Base-by-base conservation (phyloP, 2,888 invertebrate genomes). In the Scotopteryx bipunctaria region DNA sequence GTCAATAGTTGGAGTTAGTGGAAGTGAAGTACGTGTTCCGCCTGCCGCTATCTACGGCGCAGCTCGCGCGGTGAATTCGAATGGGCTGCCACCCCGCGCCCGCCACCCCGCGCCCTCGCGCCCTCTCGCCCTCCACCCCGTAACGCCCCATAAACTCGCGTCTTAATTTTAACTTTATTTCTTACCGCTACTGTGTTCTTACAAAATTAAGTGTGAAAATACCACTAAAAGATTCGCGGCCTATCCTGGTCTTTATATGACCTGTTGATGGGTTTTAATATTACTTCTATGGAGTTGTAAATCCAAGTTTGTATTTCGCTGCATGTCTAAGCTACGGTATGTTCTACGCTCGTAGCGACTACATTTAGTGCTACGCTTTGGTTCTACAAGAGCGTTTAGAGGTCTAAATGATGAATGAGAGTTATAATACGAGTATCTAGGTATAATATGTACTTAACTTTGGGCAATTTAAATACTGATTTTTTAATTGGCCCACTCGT, bases 81-180 rank as follows among this genome's bases (percentile, higher is more conserved):
- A 88, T 88, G 73, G 83, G 77, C 78, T 81, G 66, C 66, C 57
- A 70, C 63, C 57, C 63, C 59, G 38, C 56, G 33, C 63, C 65
- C 56, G 60, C 69, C 61, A 68, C 62, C 61, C 55, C 37, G 66
- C 31, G 21, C 32, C 32, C 32, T 14, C 32, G 5, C 68, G 79
- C 76, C 78, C 78, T 69, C 64, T 69, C 79, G 71, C 80, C 78
- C 73, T 78, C 80, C 81, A 78, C 81, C 84, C 79, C 78, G 85
- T 86, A 84, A 86, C 89, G 86, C 88, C 85, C 85, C 88, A 87
- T 89, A 88, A 89, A 88, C 87, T 87, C 86, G 86, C 86, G 86
- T 88, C 89, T 90, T 89, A 87, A 88, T 90, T 89, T 89, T 88
- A 88, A 89, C 88, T 89, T 88, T 90, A 89, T 88, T 89, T 86